Base-by-base conservation (phyloP, 1,140 invertebrate species). In the Hypothenemus hampei region DNA sequence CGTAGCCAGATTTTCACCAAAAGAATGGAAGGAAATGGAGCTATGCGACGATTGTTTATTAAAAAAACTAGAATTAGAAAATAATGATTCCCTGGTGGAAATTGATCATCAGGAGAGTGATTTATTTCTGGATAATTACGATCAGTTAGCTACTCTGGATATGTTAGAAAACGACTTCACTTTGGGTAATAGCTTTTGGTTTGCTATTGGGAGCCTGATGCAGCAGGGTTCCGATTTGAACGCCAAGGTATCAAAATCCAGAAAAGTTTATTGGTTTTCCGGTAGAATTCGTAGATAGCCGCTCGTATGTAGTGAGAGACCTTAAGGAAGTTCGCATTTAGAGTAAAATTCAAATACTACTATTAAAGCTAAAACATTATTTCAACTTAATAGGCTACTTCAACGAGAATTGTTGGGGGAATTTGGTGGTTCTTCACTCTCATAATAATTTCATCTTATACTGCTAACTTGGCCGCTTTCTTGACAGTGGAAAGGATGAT, bases 361-460 rank as follows among this genome's bases (percentile, higher is more conserved):
- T n/a, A n/a, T n/a, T n/a, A n/a, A n/a, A n/a, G n/a, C n/a, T n/a
- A n/a, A n/a, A n/a, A n/a, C 35, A 10, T 43, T 43, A 16, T 3
- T 39, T 16, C 19, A 4, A 29, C 8, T 10, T 59, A 63, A 57
- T 39, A 95, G 88, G 93, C 93, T 11, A 91, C 92, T 8, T 95
- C 91, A 2, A 96, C 93, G 2, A 77, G 93, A 54, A 91, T 96
- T 63, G 89, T 97, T 10, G 91, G 92, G 8, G 90, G 90, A 4
- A 96, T 97, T 57, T 98, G 96, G 96, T 98, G 95, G 93, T 97
- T 99, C 73, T 99, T 98, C 75, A 98, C 95, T 0, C 79, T 99
- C 13, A 98, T 99, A 67, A 96, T 99, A 67, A 93, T 98, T 53
- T 96, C 93, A 0, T 96, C 94, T 15, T 97, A 97, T 72, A 99